Conservation (phyloP, 2,888 invertebrate species). For the Leucania comma region DNA sequence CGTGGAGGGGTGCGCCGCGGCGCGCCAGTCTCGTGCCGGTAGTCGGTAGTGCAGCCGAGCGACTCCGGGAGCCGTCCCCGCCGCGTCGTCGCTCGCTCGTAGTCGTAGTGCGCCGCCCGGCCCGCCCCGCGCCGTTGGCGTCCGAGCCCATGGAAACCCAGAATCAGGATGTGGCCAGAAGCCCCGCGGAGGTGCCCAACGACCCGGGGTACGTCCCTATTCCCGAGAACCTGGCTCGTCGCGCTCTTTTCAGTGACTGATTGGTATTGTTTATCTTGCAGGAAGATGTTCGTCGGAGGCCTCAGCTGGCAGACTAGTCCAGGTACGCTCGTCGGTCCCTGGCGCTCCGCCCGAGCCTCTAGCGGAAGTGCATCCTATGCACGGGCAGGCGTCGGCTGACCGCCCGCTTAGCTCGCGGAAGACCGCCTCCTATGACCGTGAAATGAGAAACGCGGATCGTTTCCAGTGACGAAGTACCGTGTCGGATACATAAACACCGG, state of each 20-base stretch:
- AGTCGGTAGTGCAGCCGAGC: conserved; percentile 93
- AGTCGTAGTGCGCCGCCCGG: conserved; percentile 91
- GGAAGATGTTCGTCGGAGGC: conserved; percentile 99
- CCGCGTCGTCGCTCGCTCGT: conserved; percentile 90
- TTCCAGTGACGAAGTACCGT: conserved; percentile 80
- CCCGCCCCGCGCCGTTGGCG: conserved; percentile 84
- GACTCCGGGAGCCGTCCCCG: conserved; percentile 92
- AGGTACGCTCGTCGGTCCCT: conserved; percentile 93
- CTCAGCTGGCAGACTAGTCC: conserved; percentile 99
- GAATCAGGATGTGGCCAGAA: conserved; percentile 95
- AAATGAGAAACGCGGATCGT: conserved; percentile 72
- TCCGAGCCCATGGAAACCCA: conserved; percentile 93
- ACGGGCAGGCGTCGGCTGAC: conserved; percentile 77
- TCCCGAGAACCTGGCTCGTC: conserved; percentile 60
- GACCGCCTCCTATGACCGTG: conserved; percentile 70
- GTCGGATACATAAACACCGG: conserved; percentile 84
- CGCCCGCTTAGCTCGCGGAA: conserved; percentile 73
- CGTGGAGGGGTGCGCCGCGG: conserved; percentile 87
- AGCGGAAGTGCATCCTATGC: conserved; percentile 84
- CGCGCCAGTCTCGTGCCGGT: conserved; percentile 93
- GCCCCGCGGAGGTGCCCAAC: conserved; percentile 97
- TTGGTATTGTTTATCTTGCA: conserved; percentile 93
- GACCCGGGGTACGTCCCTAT: conserved; percentile 95
- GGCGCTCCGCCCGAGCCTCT: conserved; percentile 75
- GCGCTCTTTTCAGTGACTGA: conserved; percentile 76